These are phyloP conservation scores for Homarus gammarus DNA, from an alignment of 2,888 invertebrate species.

Conservation along the genomic window DNA sequence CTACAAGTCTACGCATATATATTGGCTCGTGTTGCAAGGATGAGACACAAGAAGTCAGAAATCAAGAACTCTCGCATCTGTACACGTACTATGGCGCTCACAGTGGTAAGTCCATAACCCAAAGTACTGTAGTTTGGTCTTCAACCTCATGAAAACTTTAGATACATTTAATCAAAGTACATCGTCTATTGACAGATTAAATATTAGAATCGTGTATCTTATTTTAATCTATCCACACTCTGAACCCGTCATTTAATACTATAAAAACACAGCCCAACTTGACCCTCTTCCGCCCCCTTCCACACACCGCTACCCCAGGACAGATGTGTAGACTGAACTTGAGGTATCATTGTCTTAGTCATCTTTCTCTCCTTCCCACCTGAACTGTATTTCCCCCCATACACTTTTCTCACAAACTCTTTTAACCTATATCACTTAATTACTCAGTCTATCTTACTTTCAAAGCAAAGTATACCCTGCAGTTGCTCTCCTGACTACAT, in stretches of 20 bases:
- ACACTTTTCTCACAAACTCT: too few species aligned
- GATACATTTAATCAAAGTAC: too few species aligned
- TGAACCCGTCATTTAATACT: background rate
- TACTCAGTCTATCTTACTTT: too few species aligned
- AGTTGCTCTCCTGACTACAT: too few species aligned
- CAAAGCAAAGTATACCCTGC: too few species aligned
- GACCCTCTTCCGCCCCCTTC: background rate
- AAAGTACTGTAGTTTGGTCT: background rate
- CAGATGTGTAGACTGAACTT: too few species aligned
- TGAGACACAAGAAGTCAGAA: constrained; percentile 23
- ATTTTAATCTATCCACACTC: background rate
- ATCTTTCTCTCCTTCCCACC: too few species aligned
- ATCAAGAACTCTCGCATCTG: constrained; percentile 66
- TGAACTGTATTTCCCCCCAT: too few species aligned
- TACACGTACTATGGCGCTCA: constrained; percentile 48
- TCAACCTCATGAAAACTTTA: background rate
- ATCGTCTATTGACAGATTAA: background rate
- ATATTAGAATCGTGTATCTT: background rate
- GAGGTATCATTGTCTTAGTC: too few species aligned
- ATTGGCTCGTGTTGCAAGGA: background rate
- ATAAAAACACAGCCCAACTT: background rate
- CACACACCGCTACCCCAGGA: too few species aligned
- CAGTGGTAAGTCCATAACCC: constrained; percentile 29
- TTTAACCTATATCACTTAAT: too few species aligned
- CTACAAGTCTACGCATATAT: background rate